phyloP scores from a whole-genome alignment of 2,797 vertebrate genomes.

The Scolopax rusticola region DNA sequence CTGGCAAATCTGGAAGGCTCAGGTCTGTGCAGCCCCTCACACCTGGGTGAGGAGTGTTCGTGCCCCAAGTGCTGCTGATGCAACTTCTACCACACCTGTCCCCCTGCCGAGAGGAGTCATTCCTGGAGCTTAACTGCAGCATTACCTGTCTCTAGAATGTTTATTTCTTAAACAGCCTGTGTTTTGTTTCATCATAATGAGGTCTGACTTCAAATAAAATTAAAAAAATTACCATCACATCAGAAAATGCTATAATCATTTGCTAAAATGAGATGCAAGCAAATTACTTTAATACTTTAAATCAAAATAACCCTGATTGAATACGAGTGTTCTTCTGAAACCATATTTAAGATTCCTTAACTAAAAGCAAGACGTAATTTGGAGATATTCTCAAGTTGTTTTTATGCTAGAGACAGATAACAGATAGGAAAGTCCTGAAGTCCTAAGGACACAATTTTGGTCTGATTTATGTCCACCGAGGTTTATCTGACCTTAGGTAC shows the following conservation, averaged over 20 bases:
- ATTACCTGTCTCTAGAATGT: accelerated
- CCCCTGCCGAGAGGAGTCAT: neutral
- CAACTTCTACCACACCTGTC: neutral
- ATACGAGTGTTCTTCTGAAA: neutral
- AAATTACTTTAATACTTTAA: neutral
- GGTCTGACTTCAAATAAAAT: neutral
- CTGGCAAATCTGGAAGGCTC: constrained; percentile 43
- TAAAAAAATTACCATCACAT: neutral
- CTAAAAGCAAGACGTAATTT: neutral
- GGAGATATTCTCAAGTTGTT: neutral
- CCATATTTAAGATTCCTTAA: neutral
- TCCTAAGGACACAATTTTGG: neutral
- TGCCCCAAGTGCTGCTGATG: neutral
- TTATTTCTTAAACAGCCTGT: neutral
- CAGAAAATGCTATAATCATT: neutral
- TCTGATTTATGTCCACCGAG: neutral
- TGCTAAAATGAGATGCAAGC: neutral
- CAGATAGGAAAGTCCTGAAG: neutral
- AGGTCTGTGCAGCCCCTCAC: neutral
- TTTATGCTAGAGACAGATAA: neutral
- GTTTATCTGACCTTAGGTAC: neutral
- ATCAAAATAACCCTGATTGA: neutral
- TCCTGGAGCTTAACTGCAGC: neutral
- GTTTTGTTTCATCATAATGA: neutral
- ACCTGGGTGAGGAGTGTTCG: neutral